Percentiles rank a stretch among this genome's conserved stretches.
These are phyloP conservation scores for Capreolus pygargus DNA, from an alignment of 2,113 vertebrate genomes.

Conservation along the genomic window DNA sequence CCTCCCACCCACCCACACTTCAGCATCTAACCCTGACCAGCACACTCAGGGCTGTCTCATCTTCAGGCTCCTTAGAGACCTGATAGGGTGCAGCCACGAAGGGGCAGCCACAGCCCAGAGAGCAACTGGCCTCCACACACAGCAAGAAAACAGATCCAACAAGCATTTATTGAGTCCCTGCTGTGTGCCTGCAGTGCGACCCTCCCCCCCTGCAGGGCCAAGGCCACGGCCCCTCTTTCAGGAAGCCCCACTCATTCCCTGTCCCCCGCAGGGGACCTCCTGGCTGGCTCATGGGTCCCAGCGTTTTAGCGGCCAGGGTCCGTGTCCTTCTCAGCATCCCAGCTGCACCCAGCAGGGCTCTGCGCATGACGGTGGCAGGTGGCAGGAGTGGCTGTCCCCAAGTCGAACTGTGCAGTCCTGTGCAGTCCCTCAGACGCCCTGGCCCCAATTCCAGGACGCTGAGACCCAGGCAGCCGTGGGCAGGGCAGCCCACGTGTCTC, in stretches of 20 bases:
- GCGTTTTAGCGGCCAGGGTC: not conserved
- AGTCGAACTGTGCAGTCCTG: not conserved
- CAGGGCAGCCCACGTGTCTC: not conserved
- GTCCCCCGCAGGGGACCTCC: not conserved
- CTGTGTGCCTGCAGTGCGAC: constrained; percentile 14
- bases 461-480: not conserved
- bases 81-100: fast-evolving
- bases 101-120: not conserved
- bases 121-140: constrained; percentile 32
- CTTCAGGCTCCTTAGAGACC: not conserved
- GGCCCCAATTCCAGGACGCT: not conserved
- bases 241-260: not conserved
- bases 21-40: not conserved
- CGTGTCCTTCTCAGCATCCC: not conserved
- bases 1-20: not conserved
- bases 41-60: not conserved
- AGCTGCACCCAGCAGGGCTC: not conserved
- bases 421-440: not conserved
- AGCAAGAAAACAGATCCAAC: constrained; percentile 26
- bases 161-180: constrained; percentile 68
- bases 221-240: not conserved
- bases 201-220: not conserved
- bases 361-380: not conserved
- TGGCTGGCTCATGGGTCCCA: not conserved
- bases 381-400: not conserved